Evolutionary conservation across 2,888 invertebrate species (phyloP), one percentile per base, ranked within the genome.

Genomic region (Rhagophthalmus giganteus): DNA sequence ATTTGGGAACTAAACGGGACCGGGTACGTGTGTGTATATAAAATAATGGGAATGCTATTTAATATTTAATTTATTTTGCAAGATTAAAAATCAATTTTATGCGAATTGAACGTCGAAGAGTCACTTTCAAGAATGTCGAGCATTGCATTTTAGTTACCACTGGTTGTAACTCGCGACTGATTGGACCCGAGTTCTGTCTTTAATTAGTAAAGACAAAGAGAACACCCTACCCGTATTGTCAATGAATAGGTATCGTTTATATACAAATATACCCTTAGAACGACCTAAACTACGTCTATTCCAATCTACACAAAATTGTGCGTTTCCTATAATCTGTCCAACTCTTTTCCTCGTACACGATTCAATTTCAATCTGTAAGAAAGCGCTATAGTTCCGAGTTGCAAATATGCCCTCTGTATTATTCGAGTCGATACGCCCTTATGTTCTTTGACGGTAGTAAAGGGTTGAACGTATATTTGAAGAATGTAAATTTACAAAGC

Each of bases 191-290:
- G 64, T 65, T 59, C 55, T 65, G 69, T 71, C 72, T 70, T 72
- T 72, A 72, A 72, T 72, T 72, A 72, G 69, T 63, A 65, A 69
- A 72, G 70, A 71, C 69, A 71, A 72, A 72, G 70, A 65, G 68
- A 62, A 63, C 61, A 63, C 41, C 31, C 59, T 67, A 65, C 71
- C 71, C 71, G 69, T 72, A 72, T 72, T 65, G 70, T 70, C 70
- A 67, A 70, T 71, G 70, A 70, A 69, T 70, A 69, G 72, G 69
- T 65, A 62, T 64, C 61, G 65, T 65, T 64, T 65, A 63, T 65
- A 60, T 60, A 57, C 60, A 59, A 59, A 59, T 59, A 60, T 35
- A 55, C 54, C 54, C 57, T 41, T 38, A 52, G 41, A 47, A 37
- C 50, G 48, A 50, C 32, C 42, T 26, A 47, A 55, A 55, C 55